A percentile compares a stretch with the other conserved stretches of the same genome.
phyloP scores from a whole-genome alignment of 2,797 vertebrate species.

The Chiloscyllium punctatum region DNA sequence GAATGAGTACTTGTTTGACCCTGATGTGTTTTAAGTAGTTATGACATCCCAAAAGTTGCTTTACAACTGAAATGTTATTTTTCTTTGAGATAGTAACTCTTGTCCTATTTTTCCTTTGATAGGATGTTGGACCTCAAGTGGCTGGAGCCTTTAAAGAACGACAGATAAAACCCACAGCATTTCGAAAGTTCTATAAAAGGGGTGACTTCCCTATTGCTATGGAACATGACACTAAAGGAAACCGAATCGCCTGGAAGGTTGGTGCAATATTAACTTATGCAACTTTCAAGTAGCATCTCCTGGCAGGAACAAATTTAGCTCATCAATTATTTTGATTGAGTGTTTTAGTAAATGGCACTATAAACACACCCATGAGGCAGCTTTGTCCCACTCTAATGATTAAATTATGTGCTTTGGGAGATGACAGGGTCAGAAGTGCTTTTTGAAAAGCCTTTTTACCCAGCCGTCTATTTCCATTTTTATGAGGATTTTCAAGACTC shows the following conservation, averaged over 20 bases:
- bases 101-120: background rate
- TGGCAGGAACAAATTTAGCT: background rate
- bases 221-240: constrained; percentile 55
- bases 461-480: background rate
- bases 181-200: constrained; percentile 11
- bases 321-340: background rate
- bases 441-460: background rate
- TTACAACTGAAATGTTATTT: background rate
- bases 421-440: background rate
- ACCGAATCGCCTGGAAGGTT: constrained; percentile 66
- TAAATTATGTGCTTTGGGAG: background rate
- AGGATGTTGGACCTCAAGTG: background rate
- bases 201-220: constrained; percentile 47
- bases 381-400: background rate
- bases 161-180: background rate
- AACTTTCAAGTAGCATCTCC: background rate
- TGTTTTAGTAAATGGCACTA: background rate
- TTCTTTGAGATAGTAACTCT: background rate
- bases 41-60: background rate
- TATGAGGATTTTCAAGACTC: background rate
- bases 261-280: background rate
- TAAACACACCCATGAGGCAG: background rate
- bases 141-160: background rate
- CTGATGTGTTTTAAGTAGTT: background rate
- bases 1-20: background rate